phyloP scores from a whole-genome alignment of 2,797 vertebrate species.

The Mionectes olivaceus region DNA sequence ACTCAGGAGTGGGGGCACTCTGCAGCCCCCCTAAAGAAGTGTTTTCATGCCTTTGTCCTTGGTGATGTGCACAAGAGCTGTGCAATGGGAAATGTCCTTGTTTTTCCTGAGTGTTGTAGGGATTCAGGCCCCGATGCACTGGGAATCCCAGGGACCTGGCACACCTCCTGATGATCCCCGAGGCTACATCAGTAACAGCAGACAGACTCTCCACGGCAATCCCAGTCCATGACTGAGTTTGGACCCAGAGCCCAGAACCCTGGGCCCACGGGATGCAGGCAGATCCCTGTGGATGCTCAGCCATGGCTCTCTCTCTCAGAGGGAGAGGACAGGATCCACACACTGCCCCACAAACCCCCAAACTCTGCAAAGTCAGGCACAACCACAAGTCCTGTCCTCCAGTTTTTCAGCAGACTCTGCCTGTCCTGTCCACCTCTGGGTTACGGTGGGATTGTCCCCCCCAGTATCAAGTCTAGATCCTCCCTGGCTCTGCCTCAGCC shows the following conservation, averaged over 20 bases:
- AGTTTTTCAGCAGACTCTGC: not conserved
- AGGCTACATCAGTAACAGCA: not conserved
- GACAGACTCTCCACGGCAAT: not conserved
- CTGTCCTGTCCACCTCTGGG: not conserved
- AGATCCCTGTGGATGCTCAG: not conserved
- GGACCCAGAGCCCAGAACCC: not conserved
- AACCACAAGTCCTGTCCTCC: rapidly evolving
- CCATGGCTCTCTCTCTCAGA: not conserved
- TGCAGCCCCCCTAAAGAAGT: not conserved
- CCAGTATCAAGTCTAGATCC: not conserved
- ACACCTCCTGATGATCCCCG: not conserved
- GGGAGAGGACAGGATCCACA: not conserved
- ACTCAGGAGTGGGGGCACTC: rapidly evolving
- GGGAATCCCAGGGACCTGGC: not conserved
- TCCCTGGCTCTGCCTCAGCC: not conserved
- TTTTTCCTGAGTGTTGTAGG: rapidly evolving
- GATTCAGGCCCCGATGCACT: rapidly evolving
- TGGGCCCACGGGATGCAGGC: rapidly evolving
- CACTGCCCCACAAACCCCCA: not conserved
- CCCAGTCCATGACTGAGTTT: not conserved
- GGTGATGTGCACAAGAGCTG: not conserved
- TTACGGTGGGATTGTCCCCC: not conserved
- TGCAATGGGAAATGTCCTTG: not conserved
- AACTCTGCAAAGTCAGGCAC: rapidly evolving
- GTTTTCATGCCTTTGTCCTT: rapidly evolving